Evolutionary conservation across 2,888 invertebrate species (phyloP).

Genomic region (Morpho deidamia): DNA sequence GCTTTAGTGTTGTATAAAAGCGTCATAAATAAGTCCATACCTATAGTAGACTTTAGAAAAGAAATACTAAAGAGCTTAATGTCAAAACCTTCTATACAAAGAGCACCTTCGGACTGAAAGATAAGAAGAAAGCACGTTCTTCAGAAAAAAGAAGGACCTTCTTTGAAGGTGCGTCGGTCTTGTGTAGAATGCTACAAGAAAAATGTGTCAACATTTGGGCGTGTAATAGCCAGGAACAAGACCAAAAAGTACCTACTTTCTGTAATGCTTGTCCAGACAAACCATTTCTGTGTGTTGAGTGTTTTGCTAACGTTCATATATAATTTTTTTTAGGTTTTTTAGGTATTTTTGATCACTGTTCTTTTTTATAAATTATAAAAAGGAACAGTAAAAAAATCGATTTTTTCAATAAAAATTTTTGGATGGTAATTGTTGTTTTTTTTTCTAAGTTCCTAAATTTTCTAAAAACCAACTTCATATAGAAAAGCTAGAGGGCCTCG

Average conservation of each 20-base stretch:
- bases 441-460: slow-evolving; percentile 16
- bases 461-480: slow-evolving; percentile 19
- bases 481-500: slow-evolving; percentile 21
- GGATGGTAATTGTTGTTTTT: slow-evolving; percentile 21
- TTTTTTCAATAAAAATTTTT: slow-evolving; percentile 17
- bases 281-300: slow-evolving; percentile 16
- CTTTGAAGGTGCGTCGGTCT: slow-evolving; percentile 22
- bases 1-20: slow-evolving; percentile 5
- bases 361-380: slow-evolving; percentile 8
- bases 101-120: slow-evolving; percentile 11
- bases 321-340: slow-evolving; percentile 18
- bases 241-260: too few relatives aligned
- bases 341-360: slow-evolving; percentile 15
- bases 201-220: slow-evolving; percentile 18
- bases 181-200: slow-evolving; percentile 27
- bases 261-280: neutral
- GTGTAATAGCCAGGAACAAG: too few relatives aligned
- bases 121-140: slow-evolving; percentile 19
- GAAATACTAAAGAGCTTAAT: slow-evolving; percentile 19
- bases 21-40: slow-evolving; percentile 20
- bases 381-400: slow-evolving; percentile 1
- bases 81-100: slow-evolving; percentile 10
- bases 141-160: slow-evolving; percentile 22
- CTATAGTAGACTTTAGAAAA: slow-evolving; percentile 20
- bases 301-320: slow-evolving; percentile 23